phyloP scores from a whole-genome alignment of 2,888 invertebrate species.

The Eupelmus urozonus region DNA sequence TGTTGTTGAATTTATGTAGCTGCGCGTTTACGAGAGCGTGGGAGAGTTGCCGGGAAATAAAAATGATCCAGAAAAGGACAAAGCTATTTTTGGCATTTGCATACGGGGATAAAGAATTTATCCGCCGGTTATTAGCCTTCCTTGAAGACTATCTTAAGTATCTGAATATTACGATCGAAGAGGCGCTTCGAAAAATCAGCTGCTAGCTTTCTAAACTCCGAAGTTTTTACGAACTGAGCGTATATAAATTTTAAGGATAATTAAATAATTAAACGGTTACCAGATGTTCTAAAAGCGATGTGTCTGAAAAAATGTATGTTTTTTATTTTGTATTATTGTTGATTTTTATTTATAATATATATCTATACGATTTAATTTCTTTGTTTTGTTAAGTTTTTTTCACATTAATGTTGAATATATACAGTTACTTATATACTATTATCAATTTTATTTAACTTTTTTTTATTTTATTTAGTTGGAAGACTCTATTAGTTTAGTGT shows the following conservation, averaged over 20 bases:
- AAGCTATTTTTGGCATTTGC: background rate
- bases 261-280: slow-evolving; percentile 1
- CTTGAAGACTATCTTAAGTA: no score
- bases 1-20: slow-evolving; percentile 21
- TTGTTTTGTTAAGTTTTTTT: no score
- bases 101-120: background rate
- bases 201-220: slow-evolving; percentile 31
- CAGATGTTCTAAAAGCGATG: background rate
- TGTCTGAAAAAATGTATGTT: no score
- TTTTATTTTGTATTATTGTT: no score
- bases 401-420: no score
- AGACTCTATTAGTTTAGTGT: no score
- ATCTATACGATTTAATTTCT: background rate
- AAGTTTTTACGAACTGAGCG: slow-evolving; percentile 21
- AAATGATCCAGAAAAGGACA: background rate
- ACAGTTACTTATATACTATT: no score
- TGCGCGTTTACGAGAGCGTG: background rate
- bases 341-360: slow-evolving; percentile 21
- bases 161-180: background rate
- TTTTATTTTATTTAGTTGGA: no score
- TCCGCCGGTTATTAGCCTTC: no score
- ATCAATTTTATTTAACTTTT: no score
- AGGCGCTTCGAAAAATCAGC: slow-evolving; percentile 25
- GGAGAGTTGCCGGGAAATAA: background rate
- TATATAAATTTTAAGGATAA: no score